A percentile compares a stretch with the other conserved stretches of the same genome.
These are phyloP conservation scores for Sparidentex hasta DNA, from an alignment of 2,797 vertebrate genomes.

Conservation along the genomic window DNA sequence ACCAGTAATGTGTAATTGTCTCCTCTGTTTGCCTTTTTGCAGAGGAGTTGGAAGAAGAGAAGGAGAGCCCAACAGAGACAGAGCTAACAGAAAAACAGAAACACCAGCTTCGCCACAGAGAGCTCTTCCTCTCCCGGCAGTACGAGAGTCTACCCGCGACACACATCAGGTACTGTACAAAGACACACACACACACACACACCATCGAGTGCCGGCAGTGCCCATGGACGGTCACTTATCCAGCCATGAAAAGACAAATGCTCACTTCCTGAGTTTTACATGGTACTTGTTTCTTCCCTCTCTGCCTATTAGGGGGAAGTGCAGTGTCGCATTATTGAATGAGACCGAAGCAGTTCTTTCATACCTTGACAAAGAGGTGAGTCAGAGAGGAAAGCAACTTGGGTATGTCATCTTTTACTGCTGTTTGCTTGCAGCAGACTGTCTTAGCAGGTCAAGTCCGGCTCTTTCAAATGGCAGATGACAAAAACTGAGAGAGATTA, in stretches of 20 bases:
- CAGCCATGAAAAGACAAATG: conserved; percentile 42
- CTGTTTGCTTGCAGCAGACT: conserved; percentile 8
- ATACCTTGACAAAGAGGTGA: conserved; percentile 98
- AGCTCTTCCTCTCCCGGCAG: conserved; percentile 96
- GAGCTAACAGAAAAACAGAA: conserved; percentile 97
- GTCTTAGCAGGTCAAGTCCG: background rate
- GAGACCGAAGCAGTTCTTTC: conserved; percentile 96
- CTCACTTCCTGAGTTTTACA: conserved; percentile 63
- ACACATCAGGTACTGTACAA: conserved; percentile 91
- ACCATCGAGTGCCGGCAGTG: conserved; percentile 48
- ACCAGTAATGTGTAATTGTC: background rate
- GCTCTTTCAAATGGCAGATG: background rate
- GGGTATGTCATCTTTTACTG: conserved; percentile 1
- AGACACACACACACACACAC: background rate
- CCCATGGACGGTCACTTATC: conserved; percentile 48
- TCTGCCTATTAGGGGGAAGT: conserved; percentile 90
- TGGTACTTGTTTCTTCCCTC: conserved; percentile 31
- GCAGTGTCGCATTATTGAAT: conserved; percentile 95
- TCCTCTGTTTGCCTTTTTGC: conserved; percentile 62
- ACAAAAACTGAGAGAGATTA: background rate
- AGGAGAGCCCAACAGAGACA: conserved; percentile 90
- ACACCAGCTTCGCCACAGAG: conserved; percentile 96
- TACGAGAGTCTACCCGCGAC: conserved; percentile 97
- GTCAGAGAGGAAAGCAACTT: conserved; percentile 15
- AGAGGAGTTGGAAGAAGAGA: conserved; percentile 98